These are phyloP conservation scores for Muscicapa adusta DNA, from an alignment of 2,113 vertebrate species.

Conservation along the genomic window DNA sequence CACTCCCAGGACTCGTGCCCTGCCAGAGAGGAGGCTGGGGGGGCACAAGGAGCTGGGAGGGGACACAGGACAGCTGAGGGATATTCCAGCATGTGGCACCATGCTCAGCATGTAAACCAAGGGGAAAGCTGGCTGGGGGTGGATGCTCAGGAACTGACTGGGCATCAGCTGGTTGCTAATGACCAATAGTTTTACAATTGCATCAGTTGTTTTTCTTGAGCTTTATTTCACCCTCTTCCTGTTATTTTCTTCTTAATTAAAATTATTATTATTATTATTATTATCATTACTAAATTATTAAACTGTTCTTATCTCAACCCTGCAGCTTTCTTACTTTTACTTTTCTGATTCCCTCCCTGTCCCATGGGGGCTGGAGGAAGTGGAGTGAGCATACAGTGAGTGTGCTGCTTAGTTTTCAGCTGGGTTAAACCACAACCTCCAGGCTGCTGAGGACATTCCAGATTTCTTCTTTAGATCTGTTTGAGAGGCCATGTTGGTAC, in stretches of 20 bases:
- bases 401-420: background rate
- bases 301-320: background rate
- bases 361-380: background rate
- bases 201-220: background rate
- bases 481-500: background rate
- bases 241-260: background rate
- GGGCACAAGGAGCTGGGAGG: background rate
- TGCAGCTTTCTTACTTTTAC: background rate
- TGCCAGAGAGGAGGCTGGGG: background rate
- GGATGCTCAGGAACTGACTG: background rate
- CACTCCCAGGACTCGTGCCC: rapidly evolving
- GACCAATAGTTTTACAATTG: background rate
- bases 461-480: background rate
- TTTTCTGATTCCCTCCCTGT: background rate
- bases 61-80: background rate
- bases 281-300: background rate
- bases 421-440: background rate
- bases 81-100: background rate
- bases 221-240: background rate
- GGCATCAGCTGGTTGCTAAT: background rate
- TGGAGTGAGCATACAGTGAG: background rate
- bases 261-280: background rate
- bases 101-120: background rate
- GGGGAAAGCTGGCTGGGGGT: background rate
- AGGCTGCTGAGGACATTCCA: background rate